Base-by-base conservation (phyloP, 92 coral and sea anemone genomes). In the Parazoanthus darwini region DNA sequence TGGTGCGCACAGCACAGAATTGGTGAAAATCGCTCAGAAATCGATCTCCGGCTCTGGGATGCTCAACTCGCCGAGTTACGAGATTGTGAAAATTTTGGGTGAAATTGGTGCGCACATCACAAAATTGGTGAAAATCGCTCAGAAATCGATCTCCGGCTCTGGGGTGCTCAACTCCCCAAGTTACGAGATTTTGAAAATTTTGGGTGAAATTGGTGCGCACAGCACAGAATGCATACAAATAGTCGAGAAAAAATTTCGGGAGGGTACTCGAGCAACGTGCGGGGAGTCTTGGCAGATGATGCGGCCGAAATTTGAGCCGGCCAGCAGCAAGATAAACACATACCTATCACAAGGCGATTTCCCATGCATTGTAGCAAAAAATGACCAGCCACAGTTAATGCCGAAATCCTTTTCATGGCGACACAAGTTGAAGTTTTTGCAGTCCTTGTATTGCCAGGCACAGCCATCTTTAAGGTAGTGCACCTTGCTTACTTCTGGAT, bases 321-420 rank as follows among this genome's bases (percentile, higher is more conserved):
- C 65, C 65, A 58, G 22, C 5, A 8, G 65, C 20, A 58, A 58
- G 65, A 58, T 58, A 46, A 58, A 13, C 20, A 18, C 65, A 58
- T 58, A 58, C 65, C 65, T 58, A 58, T 22, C 10, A 29, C 33
- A 29, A 35, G 87, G 91, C 13, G 90, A 79, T 43, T 88, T 88
- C 0, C 90, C 86, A 80, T 88, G 90, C 25, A 79, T 88, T 15
- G 90, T 80, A 18, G 90, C 86, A 58, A 77, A 88, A 71, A 71
- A 88, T 13, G 20, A 3, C 85, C 73, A 80, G 46, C 6, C 33
- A 29, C 85, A 80, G 8, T 80, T 80, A 0, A 80, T 10, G 4
- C 46, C 72, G 20, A 80, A 80, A 80, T 80, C 85, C 73, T 16
- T 80, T 33, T 80, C 85, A 16, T 80, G 85, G 8, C 25, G 85